Conservation (phyloP, 2,888 invertebrate genomes). For the Ormyrus thymus region DNA sequence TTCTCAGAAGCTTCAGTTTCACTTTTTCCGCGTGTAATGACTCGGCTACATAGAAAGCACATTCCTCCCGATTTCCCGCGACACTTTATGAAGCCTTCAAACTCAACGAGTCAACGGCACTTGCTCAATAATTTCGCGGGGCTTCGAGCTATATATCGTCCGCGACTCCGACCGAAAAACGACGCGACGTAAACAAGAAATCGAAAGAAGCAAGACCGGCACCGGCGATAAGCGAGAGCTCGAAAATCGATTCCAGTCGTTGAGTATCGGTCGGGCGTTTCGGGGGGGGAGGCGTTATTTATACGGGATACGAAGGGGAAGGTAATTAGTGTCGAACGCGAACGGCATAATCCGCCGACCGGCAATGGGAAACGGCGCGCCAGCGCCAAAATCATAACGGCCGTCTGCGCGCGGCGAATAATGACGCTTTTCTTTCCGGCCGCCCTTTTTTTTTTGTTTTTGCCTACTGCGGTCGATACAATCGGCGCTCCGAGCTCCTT, state of each 20-base stretch:
- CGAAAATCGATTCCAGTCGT: slow-evolving; percentile 17
- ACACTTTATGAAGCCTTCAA: too few species aligned
- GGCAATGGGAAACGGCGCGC: slow-evolving; percentile 27
- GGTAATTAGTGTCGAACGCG: slow-evolving; percentile 26
- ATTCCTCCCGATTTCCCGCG: too few species aligned
- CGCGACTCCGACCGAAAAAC: background rate
- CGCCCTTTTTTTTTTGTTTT: too few species aligned
- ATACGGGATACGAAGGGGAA: background rate
- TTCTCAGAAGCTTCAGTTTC: background rate
- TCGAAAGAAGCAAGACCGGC: background rate
- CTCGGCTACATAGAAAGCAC: too few species aligned
- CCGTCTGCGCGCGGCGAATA: background rate
- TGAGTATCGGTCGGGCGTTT: background rate
- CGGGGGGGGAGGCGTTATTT: slow-evolving; percentile 1
- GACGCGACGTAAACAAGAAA: background rate
- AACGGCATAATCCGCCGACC: background rate
- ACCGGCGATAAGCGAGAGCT: background rate
- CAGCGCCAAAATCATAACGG: slow-evolving; percentile 33
- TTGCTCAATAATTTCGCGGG: too few species aligned
- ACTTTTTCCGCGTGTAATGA: too few species aligned
- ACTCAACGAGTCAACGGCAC: too few species aligned
- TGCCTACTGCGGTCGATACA: too few species aligned
- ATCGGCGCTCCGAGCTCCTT: too few species aligned
- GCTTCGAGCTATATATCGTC: background rate
- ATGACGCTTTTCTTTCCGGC: background rate